Evolutionary conservation across 2,888 invertebrate species (phyloP), one percentile per base, ranked within the genome.

Genomic region (Heliconius ismenius): DNA sequence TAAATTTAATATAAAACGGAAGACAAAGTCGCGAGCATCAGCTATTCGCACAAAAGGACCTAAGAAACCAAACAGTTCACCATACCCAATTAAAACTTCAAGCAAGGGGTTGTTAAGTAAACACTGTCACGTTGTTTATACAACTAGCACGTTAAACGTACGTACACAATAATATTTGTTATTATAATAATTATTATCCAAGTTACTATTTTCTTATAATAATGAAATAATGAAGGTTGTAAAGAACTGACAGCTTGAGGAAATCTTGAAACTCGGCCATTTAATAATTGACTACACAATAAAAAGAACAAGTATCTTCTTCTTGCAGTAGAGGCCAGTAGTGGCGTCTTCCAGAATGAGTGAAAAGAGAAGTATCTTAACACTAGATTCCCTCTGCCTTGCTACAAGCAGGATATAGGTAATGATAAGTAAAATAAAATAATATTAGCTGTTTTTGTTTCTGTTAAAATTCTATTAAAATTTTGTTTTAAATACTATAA

Each of bases 71-170:
- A 62, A 75, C 49, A 69, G 58, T 32, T 75, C 15, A 15, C 18
- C 32, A 24, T 70, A 76, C 64, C 69, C 72, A 72, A 72, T 76
- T 76, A 64, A 76, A 76, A 76, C 70, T 76, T 76, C 39, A 72
- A 60, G 21, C 39, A 36, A 70, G 39, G n/a, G 36, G 39, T 43
- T 62, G 68, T 68, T 68, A 58, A 58, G 68, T 60, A 75, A 62
- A 43, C 75, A 21, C 36, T 68, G 68, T 75, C 75, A 75, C 75
- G 75, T 69, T 75, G 68, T n/a, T 68, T 15, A 62, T 28, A 24
- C 43, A 43, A 24, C n/a, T 15, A 26, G 36, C 75, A 32, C 75
- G 68, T 75, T 68, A 18, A 63, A 39, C n/a, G n/a, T n/a, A 39
- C 60, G 60, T 36, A 63, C 10, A 36, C 68, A 68, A 43, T 68